Conservation (phyloP, 2,888 invertebrate genomes). For the Ceriagrion tenellum region DNA sequence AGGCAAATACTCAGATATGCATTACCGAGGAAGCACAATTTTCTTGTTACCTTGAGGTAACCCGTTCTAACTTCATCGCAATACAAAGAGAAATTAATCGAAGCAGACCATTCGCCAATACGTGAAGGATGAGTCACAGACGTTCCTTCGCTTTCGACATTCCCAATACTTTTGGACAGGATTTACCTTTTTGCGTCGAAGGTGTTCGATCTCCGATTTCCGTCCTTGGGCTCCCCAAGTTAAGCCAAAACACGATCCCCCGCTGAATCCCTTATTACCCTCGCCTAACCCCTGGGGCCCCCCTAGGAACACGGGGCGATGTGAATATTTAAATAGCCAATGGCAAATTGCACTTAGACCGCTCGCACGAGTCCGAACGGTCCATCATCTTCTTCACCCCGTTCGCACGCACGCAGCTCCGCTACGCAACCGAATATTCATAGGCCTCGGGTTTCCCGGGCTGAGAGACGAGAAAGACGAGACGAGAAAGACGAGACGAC, state of each 20-base stretch:
- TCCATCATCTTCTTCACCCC: not conserved
- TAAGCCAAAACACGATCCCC: not conserved
- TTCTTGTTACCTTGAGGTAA: not conserved
- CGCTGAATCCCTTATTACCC: not conserved
- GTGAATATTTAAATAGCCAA: not conserved
- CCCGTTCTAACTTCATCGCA: not conserved
- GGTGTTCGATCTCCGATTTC: not conserved
- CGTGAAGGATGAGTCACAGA: not conserved
- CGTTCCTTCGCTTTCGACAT: not conserved
- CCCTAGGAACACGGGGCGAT: not conserved
- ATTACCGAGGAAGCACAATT: not conserved
- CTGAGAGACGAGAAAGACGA: no score
- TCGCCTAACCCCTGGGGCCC: not conserved
- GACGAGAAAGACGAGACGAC: no score
- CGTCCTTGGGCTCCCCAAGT: not conserved
- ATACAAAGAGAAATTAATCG: not conserved
- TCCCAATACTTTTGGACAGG: not conserved
- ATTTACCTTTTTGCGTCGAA: not conserved
- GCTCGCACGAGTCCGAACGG: not conserved
- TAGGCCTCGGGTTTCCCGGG: not conserved
- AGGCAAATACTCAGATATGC: not conserved
- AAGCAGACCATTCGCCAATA: not conserved
- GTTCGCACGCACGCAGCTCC: not conserved
- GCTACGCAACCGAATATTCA: not conserved
- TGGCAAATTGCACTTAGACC: slow-evolving; percentile 9